Evolutionary conservation across 2,797 vertebrate genomes (phyloP).

Genomic region (Alauda arvensis): DNA sequence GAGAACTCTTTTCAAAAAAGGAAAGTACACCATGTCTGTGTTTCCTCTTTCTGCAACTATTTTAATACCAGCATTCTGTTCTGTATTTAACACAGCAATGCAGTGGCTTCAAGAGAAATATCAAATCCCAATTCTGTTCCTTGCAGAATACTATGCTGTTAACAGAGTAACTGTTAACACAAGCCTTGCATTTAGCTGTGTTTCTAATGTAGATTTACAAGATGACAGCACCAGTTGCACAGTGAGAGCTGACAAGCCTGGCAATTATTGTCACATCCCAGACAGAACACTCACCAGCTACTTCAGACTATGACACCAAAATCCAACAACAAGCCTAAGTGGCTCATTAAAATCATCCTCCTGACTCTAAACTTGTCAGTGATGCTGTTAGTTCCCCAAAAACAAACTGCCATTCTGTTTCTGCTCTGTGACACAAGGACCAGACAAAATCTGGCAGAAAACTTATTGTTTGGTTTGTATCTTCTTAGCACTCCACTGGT

Average conservation of each 20-base stretch:
- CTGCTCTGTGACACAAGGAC: not conserved
- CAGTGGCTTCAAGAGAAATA: not conserved
- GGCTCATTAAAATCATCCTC: conserved; percentile 14
- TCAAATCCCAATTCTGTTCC: not conserved
- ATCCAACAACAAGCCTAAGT: not conserved
- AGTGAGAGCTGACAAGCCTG: conserved; percentile 19
- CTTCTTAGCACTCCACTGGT: not conserved
- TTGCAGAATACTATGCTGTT: not conserved
- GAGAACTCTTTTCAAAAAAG: not conserved
- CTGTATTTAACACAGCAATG: not conserved
- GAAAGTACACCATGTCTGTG: not conserved
- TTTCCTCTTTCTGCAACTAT: not conserved
- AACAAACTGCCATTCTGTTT: conserved; percentile 18
- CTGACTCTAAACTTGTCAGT: not conserved
- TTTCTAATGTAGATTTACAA: conserved; percentile 1
- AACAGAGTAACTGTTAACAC: not conserved
- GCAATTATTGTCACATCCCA: conserved; percentile 16
- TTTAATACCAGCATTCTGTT: not conserved
- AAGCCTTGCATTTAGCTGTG: not conserved
- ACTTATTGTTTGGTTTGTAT: not conserved
- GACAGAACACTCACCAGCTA: conserved; percentile 22
- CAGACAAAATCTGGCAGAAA: conserved; percentile 6
- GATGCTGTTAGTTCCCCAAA: not conserved
- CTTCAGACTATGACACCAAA: conserved; percentile 20
- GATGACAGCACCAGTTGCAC: not conserved